Evolutionary conservation across 2,113 vertebrate genomes (phyloP).

Genomic region (Gasterosteus nipponicus): DNA sequence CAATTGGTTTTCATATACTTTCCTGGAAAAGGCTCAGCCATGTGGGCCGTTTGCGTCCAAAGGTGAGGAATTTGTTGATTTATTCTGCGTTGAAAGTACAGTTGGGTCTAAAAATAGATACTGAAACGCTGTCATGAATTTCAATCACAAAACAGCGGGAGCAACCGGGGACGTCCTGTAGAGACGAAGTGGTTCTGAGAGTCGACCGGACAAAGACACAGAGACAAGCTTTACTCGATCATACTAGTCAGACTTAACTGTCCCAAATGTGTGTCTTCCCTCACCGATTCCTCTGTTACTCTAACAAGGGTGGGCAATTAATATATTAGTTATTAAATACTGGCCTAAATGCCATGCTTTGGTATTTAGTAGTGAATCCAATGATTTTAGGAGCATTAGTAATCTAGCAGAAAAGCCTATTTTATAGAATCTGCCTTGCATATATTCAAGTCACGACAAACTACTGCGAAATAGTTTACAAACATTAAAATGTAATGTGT

Average conservation of each 20-base stretch:
- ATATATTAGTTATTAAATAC: background rate
- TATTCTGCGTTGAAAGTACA: background rate
- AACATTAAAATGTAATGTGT: conserved; percentile 71
- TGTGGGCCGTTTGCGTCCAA: conserved; percentile 1
- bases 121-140: background rate
- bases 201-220: background rate
- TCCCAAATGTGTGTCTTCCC: background rate
- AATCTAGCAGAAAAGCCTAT: too few species aligned
- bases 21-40: conserved; percentile 24
- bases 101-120: background rate
- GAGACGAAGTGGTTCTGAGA: background rate
- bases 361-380: background rate
- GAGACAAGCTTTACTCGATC: background rate
- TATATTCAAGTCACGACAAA: conserved; percentile 7
- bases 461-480: conserved; percentile 35
- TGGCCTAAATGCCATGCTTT: background rate
- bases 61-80: background rate
- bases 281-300: background rate
- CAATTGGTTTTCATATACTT: conserved; percentile 44
- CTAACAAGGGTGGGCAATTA: background rate
- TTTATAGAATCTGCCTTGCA: too few species aligned
- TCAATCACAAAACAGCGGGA: background rate
- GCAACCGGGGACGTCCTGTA: background rate
- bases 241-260: background rate
- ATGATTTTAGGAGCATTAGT: background rate